Percentiles rank a stretch among this genome's conserved stretches.
Evolutionary conservation across 2,113 vertebrate species (phyloP).

Genomic region (Lutjanus erythropterus): DNA sequence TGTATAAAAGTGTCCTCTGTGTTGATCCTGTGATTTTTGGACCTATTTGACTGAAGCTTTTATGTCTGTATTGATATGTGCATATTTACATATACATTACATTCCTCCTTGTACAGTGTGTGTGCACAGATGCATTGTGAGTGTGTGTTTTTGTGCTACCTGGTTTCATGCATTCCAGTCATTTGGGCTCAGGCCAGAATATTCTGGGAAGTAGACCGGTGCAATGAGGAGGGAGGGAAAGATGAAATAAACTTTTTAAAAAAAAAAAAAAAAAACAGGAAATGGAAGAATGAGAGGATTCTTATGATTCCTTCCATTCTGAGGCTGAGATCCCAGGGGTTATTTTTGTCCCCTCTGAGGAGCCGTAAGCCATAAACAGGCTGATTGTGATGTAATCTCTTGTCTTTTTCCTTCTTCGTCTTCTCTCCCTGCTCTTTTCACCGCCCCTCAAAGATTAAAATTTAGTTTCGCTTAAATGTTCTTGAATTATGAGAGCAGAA

Average conservation of each 20-base stretch:
- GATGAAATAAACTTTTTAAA: slow-evolving; percentile 40
- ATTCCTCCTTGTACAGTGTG: slow-evolving; percentile 25
- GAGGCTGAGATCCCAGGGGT: slow-evolving; percentile 50
- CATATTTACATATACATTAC: slow-evolving; percentile 40
- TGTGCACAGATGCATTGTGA: slow-evolving; percentile 38
- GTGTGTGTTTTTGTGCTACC: slow-evolving; percentile 67
- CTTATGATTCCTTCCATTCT: slow-evolving; percentile 58
- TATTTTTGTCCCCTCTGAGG: slow-evolving; percentile 60
- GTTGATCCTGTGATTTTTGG: slow-evolving; percentile 23
- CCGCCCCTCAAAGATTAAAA: neutral
- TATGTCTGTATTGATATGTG: slow-evolving; percentile 13
- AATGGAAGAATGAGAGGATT: slow-evolving; percentile 54
- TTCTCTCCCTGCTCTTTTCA: neutral
- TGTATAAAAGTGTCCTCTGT: neutral
- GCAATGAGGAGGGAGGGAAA: slow-evolving; percentile 45
- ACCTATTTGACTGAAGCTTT: slow-evolving; percentile 24
- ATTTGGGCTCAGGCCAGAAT: slow-evolving; percentile 72
- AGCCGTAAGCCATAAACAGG: slow-evolving; percentile 58
- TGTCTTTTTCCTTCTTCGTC: neutral
- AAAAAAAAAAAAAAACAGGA: slow-evolving; percentile 31
- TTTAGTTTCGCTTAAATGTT: neutral
- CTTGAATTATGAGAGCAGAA: neutral
- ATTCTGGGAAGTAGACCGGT: slow-evolving; percentile 62
- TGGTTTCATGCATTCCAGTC: slow-evolving; percentile 82
- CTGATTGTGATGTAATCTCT: slow-evolving; percentile 52